Conservation (phyloP, 1,140 invertebrate genomes). For the Drosophila pruinosa region DNA sequence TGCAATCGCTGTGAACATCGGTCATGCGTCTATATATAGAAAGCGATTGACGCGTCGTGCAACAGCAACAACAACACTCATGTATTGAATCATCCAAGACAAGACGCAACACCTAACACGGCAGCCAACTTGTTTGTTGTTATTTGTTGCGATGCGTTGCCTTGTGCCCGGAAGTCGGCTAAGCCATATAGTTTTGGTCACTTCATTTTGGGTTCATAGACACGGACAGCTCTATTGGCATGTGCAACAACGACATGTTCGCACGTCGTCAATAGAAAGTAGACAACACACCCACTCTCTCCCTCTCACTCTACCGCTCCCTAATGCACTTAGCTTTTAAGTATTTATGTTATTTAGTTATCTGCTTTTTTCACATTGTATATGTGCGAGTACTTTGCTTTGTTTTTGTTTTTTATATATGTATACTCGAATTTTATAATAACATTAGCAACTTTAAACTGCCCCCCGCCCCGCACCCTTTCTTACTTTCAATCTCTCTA, state of each 20-base stretch:
- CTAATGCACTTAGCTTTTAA: not conserved
- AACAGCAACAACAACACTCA: constrained; percentile 16
- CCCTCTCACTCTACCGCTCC: not conserved
- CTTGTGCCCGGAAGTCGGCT: constrained; percentile 60
- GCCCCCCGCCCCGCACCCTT: not conserved
- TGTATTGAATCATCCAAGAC: constrained; percentile 58
- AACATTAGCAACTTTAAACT: constrained; percentile 19
- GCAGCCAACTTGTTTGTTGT: not conserved
- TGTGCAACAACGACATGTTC: constrained; percentile 7
- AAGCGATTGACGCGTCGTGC: constrained; percentile 23
- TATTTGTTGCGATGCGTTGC: constrained; percentile 3
- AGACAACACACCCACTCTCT: not conserved
- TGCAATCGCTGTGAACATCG: constrained; percentile 35
- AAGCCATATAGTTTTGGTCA: constrained; percentile 37
- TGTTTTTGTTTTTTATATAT: not conserved
- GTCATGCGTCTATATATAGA: constrained; percentile 68
- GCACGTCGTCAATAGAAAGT: constrained; percentile 40
- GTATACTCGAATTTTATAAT: constrained; percentile 7
- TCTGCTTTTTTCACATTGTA: not conserved
- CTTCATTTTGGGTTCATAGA: constrained; percentile 4
- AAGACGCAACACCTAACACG: constrained; percentile 19
- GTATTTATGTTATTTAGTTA: constrained; percentile 11
- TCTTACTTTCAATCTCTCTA: constrained; percentile 14
- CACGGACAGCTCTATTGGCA: constrained; percentile 4
- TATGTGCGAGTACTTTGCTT: not conserved